Evolutionary conservation across 2,113 vertebrate genomes (phyloP), one percentile per base, ranked within the genome.

Genomic region (Sarotherodon lohbergeri): DNA sequence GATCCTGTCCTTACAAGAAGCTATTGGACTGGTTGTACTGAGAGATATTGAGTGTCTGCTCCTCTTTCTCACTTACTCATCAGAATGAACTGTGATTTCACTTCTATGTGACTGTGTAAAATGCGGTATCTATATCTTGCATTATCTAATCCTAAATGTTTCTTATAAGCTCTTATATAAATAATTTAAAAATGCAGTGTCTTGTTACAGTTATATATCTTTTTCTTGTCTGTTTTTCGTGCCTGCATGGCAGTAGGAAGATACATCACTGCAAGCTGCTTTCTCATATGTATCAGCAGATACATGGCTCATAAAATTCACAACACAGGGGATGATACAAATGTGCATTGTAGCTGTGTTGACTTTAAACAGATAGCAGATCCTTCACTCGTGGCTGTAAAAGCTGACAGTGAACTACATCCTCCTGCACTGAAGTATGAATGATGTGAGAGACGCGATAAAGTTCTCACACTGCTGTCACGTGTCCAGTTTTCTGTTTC

Each of bases 361-460:
- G 66, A 56, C 81, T 85, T 82, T 85, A 82, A 91, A 86, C 71
- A 84, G 71, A 90, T 54, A 80, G 90, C 71, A 71, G 84, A 68
- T 90, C 84, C 71, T 85, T 89, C 83, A 90, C 87, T 90, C 84
- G 50, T 19, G 7, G 91, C 90, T 80, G 80, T 92, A 89, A 93
- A 92, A 86, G 48, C 80, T 82, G 91, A 88, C 88, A 86, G 86
- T 80, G 27, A 56, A 81, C 6, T 79, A n/a, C 24, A 54, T 46
- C 32, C 22, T 81, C 39, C 14, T 56, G 27, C 32, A n/a, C 10
- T 71, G 9, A 63, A 36, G 52, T 29, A 6, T 16, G 52, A 81
- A n/a, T 68, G 48, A 32, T 55, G 63, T 56, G n/a, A 32, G 41
- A 2, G 52, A 63, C 36, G 1, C n/a, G 13, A 54, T 89, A 43